A percentile compares a stretch with the other conserved stretches of the same genome.
Evolutionary conservation across 2,113 vertebrate species (phyloP).

Genomic region (Microcebus murinus): DNA sequence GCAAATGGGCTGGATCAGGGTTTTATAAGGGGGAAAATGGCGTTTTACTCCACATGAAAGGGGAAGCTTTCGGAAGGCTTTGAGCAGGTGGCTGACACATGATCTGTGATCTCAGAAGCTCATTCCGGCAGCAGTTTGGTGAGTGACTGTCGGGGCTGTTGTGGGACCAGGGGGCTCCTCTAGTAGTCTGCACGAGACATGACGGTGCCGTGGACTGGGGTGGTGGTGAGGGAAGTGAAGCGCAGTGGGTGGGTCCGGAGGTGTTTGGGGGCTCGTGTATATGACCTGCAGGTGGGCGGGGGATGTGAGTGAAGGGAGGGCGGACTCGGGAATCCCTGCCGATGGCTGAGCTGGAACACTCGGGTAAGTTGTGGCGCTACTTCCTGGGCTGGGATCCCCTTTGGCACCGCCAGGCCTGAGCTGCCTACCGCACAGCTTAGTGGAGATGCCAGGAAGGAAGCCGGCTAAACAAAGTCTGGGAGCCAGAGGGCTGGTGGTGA

Average conservation of each 20-base stretch:
- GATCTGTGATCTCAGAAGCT: not conserved
- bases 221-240: rapidly evolving
- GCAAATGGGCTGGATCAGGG: not conserved
- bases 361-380: rapidly evolving
- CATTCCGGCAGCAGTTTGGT: rapidly evolving
- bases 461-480: not conserved
- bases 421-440: rapidly evolving
- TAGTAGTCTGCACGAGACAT: rapidly evolving
- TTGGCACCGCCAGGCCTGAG: rapidly evolving
- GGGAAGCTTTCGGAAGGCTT: not conserved
- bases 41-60: rapidly evolving
- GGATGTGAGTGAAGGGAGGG: rapidly evolving
- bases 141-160: not conserved
- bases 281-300: rapidly evolving
- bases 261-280: rapidly evolving
- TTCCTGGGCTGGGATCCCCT: rapidly evolving
- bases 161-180: not conserved
- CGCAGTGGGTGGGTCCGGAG: rapidly evolving
- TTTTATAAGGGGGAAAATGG: not conserved
- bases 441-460: not conserved
- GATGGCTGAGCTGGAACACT: rapidly evolving
- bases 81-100: not conserved
- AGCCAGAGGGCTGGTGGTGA: rapidly evolving
- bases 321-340: rapidly evolving
- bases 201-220: rapidly evolving